Base-by-base conservation (phyloP, 1,140 invertebrate species). In the Palaemon carinicauda region DNA sequence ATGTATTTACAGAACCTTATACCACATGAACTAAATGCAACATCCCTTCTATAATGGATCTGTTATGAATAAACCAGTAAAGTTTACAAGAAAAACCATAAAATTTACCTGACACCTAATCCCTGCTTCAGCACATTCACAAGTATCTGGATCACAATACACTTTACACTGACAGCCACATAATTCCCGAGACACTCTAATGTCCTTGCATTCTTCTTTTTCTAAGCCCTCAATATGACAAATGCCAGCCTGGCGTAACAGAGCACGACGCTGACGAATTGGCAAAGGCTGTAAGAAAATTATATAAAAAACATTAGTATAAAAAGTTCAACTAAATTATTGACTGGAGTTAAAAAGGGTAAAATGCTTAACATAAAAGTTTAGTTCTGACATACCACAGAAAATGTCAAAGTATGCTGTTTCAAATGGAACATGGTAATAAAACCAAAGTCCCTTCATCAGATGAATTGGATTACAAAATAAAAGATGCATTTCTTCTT, bases 91-190 rank as follows among this genome's bases (percentile, higher is more conserved):
- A n/a, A n/a, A n/a, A n/a, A n/a, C n/a, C n/a, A n/a, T 12, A 31
- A 54, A 52, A 88, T 90, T 90, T 87, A 94, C 95, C 93, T 98
- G 97, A 91, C 97, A 99, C 92, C 98, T 98, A 86, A 99, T 99
- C 33, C 97, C 98, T 74, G 96, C 96, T 91, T 96, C 94, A 91
- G 96, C 97, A 92, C 98, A 99, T 33, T 96, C 95, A 92, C 98
- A 99, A 24, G 95, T 97, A 90, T 98, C 97, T 0, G 98, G 98
- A 93, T 98, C 97, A 93, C 98, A 99, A 90, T 96, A 92, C 56
- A 96, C 95, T 92, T 98, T 97, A 91, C 98, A 99, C 21, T 96
- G 95, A 92, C 98, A 99, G 33, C 98, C 98, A 92, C 98, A 99
- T 89, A 96, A 96, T 91, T 99, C 97, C 50, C 98, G 93, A 19